A percentile compares a stretch with the other conserved stretches of the same genome.
phyloP scores from a whole-genome alignment of 2,113 vertebrate species.

The Argyrosomus japonicus region DNA sequence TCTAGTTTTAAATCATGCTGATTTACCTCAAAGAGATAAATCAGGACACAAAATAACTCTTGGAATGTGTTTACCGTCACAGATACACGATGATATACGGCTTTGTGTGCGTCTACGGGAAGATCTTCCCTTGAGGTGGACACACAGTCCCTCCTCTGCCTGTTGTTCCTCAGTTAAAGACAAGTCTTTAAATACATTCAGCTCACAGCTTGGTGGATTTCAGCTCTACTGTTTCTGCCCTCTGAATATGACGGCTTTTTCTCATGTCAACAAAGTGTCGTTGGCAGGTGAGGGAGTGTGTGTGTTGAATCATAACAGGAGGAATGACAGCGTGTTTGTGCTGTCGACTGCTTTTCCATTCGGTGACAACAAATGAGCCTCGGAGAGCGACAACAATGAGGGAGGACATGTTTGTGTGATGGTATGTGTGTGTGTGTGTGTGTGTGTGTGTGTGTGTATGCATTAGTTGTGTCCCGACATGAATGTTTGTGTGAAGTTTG shows the following conservation, averaged over 20 bases:
- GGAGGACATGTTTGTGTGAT: conserved; percentile 13
- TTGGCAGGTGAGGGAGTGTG: conserved; percentile 26
- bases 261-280: conserved; percentile 27
- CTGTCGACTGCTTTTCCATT: conserved; percentile 24
- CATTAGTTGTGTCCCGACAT: background rate
- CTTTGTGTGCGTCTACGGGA: background rate
- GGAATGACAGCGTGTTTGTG: conserved; percentile 42
- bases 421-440: background rate
- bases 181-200: conserved; percentile 22
- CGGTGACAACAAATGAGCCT: conserved; percentile 46
- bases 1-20: conserved; percentile 12
- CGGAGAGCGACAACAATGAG: conserved; percentile 26
- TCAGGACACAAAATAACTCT: conserved; percentile 5
- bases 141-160: background rate
- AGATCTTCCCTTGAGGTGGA: background rate
- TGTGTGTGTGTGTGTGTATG: background rate
- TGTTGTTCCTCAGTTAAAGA: background rate
- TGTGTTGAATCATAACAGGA: conserved; percentile 23
- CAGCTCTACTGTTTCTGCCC: conserved; percentile 11
- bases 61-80: conserved; percentile 43
- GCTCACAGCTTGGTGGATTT: conserved; percentile 9
- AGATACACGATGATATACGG: conserved; percentile 3
- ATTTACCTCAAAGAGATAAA: conserved; percentile 4
- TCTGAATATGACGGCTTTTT: conserved; percentile 28
- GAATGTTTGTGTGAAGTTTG: background rate